Percentiles rank a stretch among this genome's conserved stretches.
These are phyloP conservation scores for Anneissia japonica DNA, from an alignment of 35 echinoderm and acorn worm species.

Conservation along the genomic window DNA sequence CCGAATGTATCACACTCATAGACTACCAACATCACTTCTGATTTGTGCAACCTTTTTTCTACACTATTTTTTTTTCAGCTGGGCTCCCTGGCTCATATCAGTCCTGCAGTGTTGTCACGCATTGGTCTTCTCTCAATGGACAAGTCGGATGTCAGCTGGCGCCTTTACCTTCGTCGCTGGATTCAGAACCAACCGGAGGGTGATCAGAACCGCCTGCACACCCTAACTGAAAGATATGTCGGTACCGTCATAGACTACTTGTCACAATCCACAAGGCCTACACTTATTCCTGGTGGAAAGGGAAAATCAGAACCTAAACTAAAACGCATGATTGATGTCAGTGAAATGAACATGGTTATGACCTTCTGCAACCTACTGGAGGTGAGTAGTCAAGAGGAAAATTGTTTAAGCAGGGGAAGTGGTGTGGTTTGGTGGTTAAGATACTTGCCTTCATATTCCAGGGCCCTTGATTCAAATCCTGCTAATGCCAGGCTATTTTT, in stretches of 20 bases:
- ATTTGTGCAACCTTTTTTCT: too few relatives aligned
- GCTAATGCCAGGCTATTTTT: too few relatives aligned
- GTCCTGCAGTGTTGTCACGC: constrained; percentile 64
- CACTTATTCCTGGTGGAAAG: constrained; percentile 57
- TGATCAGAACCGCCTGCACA: constrained; percentile 50
- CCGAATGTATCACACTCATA: too few relatives aligned
- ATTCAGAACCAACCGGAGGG: constrained; percentile 48
- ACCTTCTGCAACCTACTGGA: constrained; percentile 81
- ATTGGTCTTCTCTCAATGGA: constrained; percentile 90
- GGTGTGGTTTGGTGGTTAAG: too few relatives aligned
- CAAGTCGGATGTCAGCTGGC: constrained; percentile 83
- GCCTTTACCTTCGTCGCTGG: constrained; percentile 63
- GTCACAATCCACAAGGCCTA: constrained; percentile 57
- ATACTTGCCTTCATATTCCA: too few relatives aligned
- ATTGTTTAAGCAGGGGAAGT: too few relatives aligned
- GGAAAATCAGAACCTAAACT: constrained; percentile 37
- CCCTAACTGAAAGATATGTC: constrained; percentile 66
- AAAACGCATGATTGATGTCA: constrained; percentile 67
- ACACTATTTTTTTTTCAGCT: constrained; percentile 35
- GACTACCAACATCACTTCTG: too few relatives aligned
- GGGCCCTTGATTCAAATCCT: too few relatives aligned
- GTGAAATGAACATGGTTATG: constrained; percentile 78
- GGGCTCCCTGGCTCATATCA: constrained; percentile 60
- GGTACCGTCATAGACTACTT: constrained; percentile 61
- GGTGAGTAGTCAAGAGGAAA: constrained; percentile 60